These are phyloP conservation scores for Drosophila teissieri DNA, from an alignment of 1,140 invertebrate species.

Conservation along the genomic window DNA sequence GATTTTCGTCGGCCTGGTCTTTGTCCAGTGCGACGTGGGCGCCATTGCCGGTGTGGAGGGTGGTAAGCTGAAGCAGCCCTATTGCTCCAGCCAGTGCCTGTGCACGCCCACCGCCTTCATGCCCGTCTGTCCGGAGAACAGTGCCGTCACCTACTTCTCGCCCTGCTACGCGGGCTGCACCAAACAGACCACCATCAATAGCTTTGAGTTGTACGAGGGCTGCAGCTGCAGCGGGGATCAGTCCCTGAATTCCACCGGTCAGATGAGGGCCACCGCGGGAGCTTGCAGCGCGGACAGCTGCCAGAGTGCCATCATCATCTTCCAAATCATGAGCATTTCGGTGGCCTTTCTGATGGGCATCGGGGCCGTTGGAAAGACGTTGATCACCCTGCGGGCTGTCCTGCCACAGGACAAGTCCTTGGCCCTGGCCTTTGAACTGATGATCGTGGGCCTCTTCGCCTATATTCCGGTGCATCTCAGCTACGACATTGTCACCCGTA, in stretches of 20 bases:
- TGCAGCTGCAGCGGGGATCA: constrained; percentile 85
- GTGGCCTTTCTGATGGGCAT: constrained; percentile 84
- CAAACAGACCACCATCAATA: constrained; percentile 74
- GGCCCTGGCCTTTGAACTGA: constrained; percentile 86
- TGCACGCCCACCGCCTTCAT: constrained; percentile 87
- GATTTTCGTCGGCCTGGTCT: constrained; percentile 87
- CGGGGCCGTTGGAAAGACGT: constrained; percentile 86
- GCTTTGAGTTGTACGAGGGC: constrained; percentile 85
- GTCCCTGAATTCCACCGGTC: constrained; percentile 25
- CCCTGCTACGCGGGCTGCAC: constrained; percentile 90
- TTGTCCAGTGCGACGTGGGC: constrained; percentile 86
- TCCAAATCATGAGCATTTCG: constrained; percentile 85
- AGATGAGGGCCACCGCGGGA: constrained; percentile 84
- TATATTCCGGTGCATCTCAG: constrained; percentile 86
- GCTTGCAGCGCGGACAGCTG: constrained; percentile 86
- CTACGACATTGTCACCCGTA: constrained; percentile 86
- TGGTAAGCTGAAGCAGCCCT: constrained; percentile 84
- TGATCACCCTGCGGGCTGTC: constrained; percentile 86
- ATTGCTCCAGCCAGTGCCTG: constrained; percentile 87
- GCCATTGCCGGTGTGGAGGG: constrained; percentile 84
- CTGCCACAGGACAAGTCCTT: constrained; percentile 87
- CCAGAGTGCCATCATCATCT: constrained; percentile 86
- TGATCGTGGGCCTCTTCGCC: constrained; percentile 85
- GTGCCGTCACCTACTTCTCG: constrained; percentile 87
- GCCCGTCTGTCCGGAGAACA: constrained; percentile 88